phyloP scores from a whole-genome alignment of 2,888 invertebrate genomes.

The Papilio elwesi region DNA sequence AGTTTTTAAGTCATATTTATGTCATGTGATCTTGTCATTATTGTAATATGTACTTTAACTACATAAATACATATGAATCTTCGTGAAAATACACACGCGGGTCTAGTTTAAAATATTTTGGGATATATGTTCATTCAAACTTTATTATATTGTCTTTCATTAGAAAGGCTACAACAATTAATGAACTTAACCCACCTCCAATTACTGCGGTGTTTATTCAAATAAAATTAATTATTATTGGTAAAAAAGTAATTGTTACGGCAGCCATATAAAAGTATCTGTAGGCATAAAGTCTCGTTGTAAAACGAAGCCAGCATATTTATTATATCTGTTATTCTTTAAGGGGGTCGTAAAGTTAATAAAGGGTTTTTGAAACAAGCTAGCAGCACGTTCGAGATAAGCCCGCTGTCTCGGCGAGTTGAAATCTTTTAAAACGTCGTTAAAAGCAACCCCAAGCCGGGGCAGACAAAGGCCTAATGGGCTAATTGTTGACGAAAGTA shows the following conservation, averaged over 20 bases:
- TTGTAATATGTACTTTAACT: too few relatives aligned
- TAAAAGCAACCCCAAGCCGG: slow-evolving; percentile 76
- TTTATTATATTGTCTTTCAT: too few relatives aligned
- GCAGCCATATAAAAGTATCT: slow-evolving; percentile 59
- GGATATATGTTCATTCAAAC: too few relatives aligned
- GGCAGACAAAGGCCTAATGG: slow-evolving; percentile 76
- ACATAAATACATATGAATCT: too few relatives aligned
- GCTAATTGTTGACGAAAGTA: slow-evolving; percentile 83
- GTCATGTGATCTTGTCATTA: too few relatives aligned
- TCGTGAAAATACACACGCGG: too few relatives aligned
- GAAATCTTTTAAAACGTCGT: slow-evolving; percentile 83
- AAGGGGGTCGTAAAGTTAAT: slow-evolving; percentile 81
- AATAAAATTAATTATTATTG: not conserved
- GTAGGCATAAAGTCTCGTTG: slow-evolving; percentile 66
- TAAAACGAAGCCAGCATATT: slow-evolving; percentile 75
- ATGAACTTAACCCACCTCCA: too few relatives aligned
- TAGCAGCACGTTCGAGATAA: slow-evolving; percentile 78
- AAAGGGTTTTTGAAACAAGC: slow-evolving; percentile 80
- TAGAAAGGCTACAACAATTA: too few relatives aligned
- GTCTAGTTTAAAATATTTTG: too few relatives aligned
- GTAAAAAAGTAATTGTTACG: not conserved
- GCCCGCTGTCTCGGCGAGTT: slow-evolving; percentile 69
- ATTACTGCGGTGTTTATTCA: not conserved
- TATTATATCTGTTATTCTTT: slow-evolving; percentile 81
- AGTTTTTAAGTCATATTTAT: too few relatives aligned